Evolutionary conservation across 2,113 vertebrate genomes (phyloP).

Genomic region (Zeus faber): DNA sequence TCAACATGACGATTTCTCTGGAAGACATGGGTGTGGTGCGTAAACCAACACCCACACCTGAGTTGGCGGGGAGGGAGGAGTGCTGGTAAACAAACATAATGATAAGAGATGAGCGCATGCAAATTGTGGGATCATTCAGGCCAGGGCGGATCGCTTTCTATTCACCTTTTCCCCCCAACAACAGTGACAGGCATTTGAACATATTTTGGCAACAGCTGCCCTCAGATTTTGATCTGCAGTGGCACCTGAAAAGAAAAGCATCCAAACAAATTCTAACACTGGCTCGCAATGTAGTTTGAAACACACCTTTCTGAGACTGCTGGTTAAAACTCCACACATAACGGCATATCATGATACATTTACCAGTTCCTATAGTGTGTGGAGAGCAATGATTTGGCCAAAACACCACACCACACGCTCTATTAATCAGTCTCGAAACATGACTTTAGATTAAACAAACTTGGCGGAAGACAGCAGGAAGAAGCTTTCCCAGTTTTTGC

Average conservation of each 20-base stretch:
- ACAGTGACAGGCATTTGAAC: conserved; percentile 13
- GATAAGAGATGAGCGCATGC: conserved; percentile 4
- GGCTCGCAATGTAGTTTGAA: background rate
- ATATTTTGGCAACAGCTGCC: conserved; percentile 20
- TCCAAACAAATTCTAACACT: background rate
- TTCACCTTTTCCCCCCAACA: no score
- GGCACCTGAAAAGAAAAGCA: background rate
- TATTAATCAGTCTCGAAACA: no score
- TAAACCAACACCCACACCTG: conserved; percentile 42
- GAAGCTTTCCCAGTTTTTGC: no score
- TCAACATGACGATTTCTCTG: background rate
- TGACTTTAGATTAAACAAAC: no score
- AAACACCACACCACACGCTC: no score
- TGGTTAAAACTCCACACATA: no score
- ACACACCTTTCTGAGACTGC: background rate
- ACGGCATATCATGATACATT: no score
- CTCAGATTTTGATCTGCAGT: conserved; percentile 3
- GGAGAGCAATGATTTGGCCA: no score
- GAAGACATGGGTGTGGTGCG: conserved; percentile 28
- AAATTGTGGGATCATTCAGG: no score
- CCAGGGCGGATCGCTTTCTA: no score
- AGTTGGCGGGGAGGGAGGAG: background rate
- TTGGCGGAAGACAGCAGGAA: no score
- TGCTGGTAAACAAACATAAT: conserved; percentile 18
- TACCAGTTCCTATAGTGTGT: no score